Conservation (phyloP, 2,797 vertebrate genomes). For the Crotalus adamanteus region DNA sequence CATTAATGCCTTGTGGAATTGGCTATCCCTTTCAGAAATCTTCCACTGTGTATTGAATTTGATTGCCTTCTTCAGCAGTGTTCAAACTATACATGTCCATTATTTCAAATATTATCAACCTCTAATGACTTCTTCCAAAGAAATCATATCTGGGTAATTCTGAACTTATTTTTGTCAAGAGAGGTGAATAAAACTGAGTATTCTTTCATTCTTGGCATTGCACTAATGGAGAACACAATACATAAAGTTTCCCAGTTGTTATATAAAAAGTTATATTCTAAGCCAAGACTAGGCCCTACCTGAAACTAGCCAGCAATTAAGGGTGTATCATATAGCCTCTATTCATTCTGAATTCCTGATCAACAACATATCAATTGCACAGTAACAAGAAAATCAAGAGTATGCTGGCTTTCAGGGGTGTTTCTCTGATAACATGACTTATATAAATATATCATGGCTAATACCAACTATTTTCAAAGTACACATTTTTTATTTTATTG, state of each 20-base stretch:
- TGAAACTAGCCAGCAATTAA: not conserved
- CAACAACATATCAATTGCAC: not conserved
- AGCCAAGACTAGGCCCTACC: not conserved
- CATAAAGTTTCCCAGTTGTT: not conserved
- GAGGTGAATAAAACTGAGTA: not conserved
- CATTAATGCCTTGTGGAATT: not conserved
- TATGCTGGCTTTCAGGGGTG: not conserved
- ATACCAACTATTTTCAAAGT: not conserved
- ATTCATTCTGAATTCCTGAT: not conserved
- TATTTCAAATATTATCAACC: not conserved
- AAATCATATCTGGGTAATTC: not conserved
- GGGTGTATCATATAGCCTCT: not conserved
- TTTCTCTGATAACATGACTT: not conserved
- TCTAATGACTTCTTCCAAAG: not conserved
- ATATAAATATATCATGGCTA: accelerated
- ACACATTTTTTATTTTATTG: not conserved
- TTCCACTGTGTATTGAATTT: not conserved
- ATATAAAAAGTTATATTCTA: not conserved
- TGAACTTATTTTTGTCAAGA: not conserved
- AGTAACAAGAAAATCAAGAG: constrained; percentile 2
- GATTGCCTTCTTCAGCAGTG: not conserved
- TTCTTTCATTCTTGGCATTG: not conserved
- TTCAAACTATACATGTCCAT: not conserved
- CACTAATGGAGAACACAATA: not conserved
- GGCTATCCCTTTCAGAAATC: not conserved